Base-by-base conservation (phyloP, 2,888 invertebrate genomes). In the Leucophenga maculata region DNA sequence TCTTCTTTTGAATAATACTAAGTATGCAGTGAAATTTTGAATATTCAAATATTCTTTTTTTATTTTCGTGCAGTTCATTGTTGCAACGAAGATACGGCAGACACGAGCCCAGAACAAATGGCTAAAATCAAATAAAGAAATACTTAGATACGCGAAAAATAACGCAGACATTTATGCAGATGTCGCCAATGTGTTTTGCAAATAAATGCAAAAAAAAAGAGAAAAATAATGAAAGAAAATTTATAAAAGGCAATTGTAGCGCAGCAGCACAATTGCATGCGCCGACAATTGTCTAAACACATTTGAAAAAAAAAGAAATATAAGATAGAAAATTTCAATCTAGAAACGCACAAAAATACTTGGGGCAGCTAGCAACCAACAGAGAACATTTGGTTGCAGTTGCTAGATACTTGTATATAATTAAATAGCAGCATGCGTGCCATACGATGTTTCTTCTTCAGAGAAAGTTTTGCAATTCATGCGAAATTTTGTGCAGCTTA, bases 101-200 rank as follows among this genome's bases (percentile, higher is more conserved):
- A 16, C 39, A 60, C 18, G 60, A 60, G 44, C 39, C 16, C 46
- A 46, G 13, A 48, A 48, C 48, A 64, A 64, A 64, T 64, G 62
- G 6, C 46, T 64, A 46, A 64, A 64, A 64, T 64, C 48, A 64
- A 64, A 64, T 48, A 64, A 22, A 22, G 62, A 64, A 26, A 48
- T 11, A 22, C 39, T 13, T 22, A 11, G 3, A 3, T 39, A 39
- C 39, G 48, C 26, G 48, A 64, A 32, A 62, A 64, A 48, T 14
- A 20, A 64, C 32, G 59, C 59, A 16, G 32, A 59, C 26, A 32
- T 64, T 39, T 39, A 39, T 64, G 62, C 48, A 64, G 62, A 64
- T 64, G 62, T 64, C 39, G 46, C 39, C 46, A 22, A 18, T 14
- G 18, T 46, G 46, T 22, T 20, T 22, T 22, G 16, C 16, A 16